Evolutionary conservation across 1,140 invertebrate species (phyloP).

Genomic region (Dendrolimus kikuchii): DNA sequence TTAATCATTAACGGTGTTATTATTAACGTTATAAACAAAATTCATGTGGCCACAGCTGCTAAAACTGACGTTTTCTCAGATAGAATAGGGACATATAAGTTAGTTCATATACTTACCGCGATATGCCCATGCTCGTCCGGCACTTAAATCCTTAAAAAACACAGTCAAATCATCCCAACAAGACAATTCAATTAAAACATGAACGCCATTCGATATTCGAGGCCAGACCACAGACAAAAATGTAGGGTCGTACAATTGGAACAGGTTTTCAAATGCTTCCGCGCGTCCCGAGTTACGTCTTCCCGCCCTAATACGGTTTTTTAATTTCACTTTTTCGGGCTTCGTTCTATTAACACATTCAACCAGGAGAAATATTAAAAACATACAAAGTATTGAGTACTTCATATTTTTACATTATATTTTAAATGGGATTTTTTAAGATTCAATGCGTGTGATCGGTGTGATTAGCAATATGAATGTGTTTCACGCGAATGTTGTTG

Average conservation of each 20-base stretch:
- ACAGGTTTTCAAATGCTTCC: conserved; percentile 53
- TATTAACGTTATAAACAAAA: too few species aligned
- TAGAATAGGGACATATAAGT: not conserved
- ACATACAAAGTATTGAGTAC: conserved; percentile 23
- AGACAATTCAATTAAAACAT: conserved; percentile 39
- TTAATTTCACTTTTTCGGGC: conserved; percentile 23
- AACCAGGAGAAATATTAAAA: conserved; percentile 28
- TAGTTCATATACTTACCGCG: conserved; percentile 39
- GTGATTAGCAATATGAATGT: not conserved
- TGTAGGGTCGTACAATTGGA: conserved; percentile 61
- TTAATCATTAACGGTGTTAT: too few species aligned
- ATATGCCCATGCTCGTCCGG: conserved; percentile 61
- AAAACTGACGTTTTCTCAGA: too few species aligned
- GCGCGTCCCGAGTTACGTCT: conserved; percentile 21
- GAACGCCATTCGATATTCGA: conserved; percentile 62
- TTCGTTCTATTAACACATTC: conserved; percentile 17
- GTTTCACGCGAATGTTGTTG: not conserved
- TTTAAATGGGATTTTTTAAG: conserved; percentile 4
- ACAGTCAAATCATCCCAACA: conserved; percentile 59
- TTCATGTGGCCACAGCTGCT: too few species aligned
- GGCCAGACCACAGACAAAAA: conserved; percentile 66
- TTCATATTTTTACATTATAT: conserved; percentile 19
- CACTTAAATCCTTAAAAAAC: conserved; percentile 55
- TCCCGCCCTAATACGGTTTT: conserved; percentile 27
- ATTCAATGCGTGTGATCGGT: conserved; percentile 7